These are phyloP conservation scores for Spongilla lacustris DNA, from an alignment of 37 sponge, comb jelly and placozoan species.

Conservation along the genomic window DNA sequence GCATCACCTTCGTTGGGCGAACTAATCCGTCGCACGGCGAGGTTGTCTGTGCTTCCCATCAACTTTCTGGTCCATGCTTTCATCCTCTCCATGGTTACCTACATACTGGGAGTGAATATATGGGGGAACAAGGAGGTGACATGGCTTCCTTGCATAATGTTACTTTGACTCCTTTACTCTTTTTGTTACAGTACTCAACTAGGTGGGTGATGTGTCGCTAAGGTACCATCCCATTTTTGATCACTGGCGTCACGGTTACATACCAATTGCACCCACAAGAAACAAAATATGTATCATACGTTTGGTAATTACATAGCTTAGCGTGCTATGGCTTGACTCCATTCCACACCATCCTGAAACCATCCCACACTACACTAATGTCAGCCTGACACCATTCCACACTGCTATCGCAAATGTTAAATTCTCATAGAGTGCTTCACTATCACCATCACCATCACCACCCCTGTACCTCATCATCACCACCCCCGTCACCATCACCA, in stretches of 20 bases:
- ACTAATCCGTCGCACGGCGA: neutral
- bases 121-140: too few relatives aligned
- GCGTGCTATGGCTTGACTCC: neutral
- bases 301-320: neutral
- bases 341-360: neutral
- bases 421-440: too few relatives aligned
- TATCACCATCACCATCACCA: too few relatives aligned
- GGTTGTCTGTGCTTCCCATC: conserved; percentile 27
- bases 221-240: neutral
- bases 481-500: too few relatives aligned
- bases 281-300: neutral
- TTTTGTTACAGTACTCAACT: too few relatives aligned
- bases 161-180: too few relatives aligned
- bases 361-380: too few relatives aligned
- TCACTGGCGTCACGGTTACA: neutral
- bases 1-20: neutral
- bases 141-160: too few relatives aligned
- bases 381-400: too few relatives aligned
- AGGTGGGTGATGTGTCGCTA: neutral
- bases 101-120: neutral
- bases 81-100: conserved; percentile 12
- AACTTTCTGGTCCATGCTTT: conserved; percentile 15
- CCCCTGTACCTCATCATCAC: too few relatives aligned
- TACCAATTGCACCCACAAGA: neutral
- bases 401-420: too few relatives aligned